Conservation (phyloP, 2,888 invertebrate species). For the Smittia sp. region DNA sequence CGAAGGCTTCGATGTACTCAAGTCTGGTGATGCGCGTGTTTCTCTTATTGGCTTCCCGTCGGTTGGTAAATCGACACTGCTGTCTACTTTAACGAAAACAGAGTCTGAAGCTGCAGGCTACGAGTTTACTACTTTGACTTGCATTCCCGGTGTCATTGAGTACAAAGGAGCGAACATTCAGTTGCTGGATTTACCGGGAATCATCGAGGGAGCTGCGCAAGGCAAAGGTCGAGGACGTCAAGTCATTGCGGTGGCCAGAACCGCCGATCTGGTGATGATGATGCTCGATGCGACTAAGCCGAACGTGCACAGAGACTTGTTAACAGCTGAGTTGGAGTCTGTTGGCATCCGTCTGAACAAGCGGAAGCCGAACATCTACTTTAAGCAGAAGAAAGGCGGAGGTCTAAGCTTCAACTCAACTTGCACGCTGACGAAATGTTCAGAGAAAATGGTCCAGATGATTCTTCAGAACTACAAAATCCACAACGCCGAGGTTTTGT, state of each 20-base stretch:
- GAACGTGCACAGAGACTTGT: slow-evolving; percentile 85
- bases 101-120: slow-evolving; percentile 96
- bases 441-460: slow-evolving; percentile 96
- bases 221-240: slow-evolving; percentile 75
- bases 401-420: slow-evolving; percentile 97
- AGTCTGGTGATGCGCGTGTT: slow-evolving; percentile 97
- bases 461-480: slow-evolving; percentile 98
- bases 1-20: slow-evolving; percentile 98
- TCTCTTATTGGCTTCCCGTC: slow-evolving; percentile 98
- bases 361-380: slow-evolving; percentile 95
- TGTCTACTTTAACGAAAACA: slow-evolving; percentile 93
- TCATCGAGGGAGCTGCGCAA: slow-evolving; percentile 91
- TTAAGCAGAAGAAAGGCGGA: slow-evolving; percentile 94
- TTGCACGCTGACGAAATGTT: slow-evolving; percentile 85
- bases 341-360: slow-evolving; percentile 97
- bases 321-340: slow-evolving; percentile 94
- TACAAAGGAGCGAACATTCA: slow-evolving; percentile 99
- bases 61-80: slow-evolving; percentile 78
- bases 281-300: slow-evolving; percentile 99
- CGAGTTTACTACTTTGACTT: slow-evolving; percentile 98
- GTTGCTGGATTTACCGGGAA: slow-evolving; percentile 95
- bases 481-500: slow-evolving; percentile 92
- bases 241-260: slow-evolving; percentile 97
- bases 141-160: slow-evolving; percentile 98
- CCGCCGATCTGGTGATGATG: slow-evolving; percentile 96